Evolutionary conservation across 2,797 vertebrate genomes (phyloP).

Genomic region (Labroides dimidiatus): DNA sequence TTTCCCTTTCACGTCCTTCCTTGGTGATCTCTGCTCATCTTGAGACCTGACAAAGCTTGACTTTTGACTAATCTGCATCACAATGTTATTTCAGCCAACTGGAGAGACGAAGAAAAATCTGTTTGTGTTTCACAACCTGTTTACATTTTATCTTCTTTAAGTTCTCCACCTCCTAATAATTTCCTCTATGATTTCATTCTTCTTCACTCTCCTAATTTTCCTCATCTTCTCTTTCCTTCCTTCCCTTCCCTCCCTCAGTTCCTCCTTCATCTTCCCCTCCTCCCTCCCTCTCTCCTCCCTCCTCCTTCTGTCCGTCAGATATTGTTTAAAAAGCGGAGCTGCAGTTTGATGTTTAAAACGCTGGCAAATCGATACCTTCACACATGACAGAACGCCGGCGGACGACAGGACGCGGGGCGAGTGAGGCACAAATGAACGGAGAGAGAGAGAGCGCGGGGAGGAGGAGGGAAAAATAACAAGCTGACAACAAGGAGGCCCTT

Average conservation of each 20-base stretch:
- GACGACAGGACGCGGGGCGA: conserved; percentile 57
- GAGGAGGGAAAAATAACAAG: conserved; percentile 73
- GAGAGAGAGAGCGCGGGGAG: conserved; percentile 27
- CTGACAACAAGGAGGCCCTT: conserved; percentile 84
- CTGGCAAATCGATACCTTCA: conserved; percentile 88
- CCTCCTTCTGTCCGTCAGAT: conserved; percentile 74
- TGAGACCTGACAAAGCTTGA: too few relatives aligned
- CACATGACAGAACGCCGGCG: conserved; percentile 81
- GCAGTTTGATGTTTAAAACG: conserved; percentile 88
- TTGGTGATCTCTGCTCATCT: too few relatives aligned
- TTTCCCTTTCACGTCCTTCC: too few relatives aligned
- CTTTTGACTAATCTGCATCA: too few relatives aligned
- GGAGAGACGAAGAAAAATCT: too few relatives aligned
- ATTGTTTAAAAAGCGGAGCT: conserved; percentile 86
- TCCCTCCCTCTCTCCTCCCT: background rate
- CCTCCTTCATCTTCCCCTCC: conserved; percentile 46
- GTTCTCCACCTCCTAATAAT: too few relatives aligned
- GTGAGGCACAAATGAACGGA: conserved; percentile 39
- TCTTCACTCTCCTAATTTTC: background rate
- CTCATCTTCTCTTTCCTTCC: background rate
- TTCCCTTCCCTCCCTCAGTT: background rate
- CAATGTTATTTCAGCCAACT: too few relatives aligned
- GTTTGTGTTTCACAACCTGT: too few relatives aligned
- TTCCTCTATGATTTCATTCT: background rate
- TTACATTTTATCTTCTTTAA: too few relatives aligned